These are phyloP conservation scores for Parochlus steinenii DNA, from an alignment of 2,888 invertebrate genomes.

Conservation along the genomic window DNA sequence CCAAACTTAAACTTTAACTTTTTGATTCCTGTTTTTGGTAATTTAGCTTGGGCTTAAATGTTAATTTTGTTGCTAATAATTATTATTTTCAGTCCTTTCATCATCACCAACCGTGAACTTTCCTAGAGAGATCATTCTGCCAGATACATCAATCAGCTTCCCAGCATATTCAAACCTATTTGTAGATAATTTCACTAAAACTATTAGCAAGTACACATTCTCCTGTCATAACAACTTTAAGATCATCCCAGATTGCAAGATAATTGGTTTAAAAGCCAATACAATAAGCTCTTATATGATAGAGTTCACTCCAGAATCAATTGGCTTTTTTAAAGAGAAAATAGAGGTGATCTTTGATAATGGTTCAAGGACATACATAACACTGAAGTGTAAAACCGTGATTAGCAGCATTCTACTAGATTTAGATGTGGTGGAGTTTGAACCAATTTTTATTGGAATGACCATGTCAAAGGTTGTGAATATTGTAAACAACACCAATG, in stretches of 20 bases:
- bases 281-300: slow-evolving; percentile 1
- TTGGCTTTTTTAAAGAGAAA: slow-evolving; percentile 6
- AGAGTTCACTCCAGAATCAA: slow-evolving; percentile 5
- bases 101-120: slow-evolving; percentile 6
- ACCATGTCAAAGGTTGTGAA: slow-evolving; percentile 4
- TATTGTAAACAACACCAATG: slow-evolving; percentile 6
- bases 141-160: neutral
- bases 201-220: slow-evolving; percentile 6
- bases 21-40: slow-evolving; percentile 8
- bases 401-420: slow-evolving; percentile 7
- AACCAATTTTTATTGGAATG: slow-evolving; percentile 10
- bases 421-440: slow-evolving; percentile 4
- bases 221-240: slow-evolving; percentile 6
- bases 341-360: slow-evolving; percentile 4
- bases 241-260: slow-evolving; percentile 9
- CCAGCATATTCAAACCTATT: slow-evolving; percentile 11
- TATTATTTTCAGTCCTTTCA: slow-evolving; percentile 6
- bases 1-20: slow-evolving; percentile 1
- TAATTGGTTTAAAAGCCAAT: slow-evolving; percentile 1
- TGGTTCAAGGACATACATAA: slow-evolving; percentile 3
- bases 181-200: slow-evolving; percentile 6
- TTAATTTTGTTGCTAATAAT: too few relatives aligned
- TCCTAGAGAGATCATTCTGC: slow-evolving; percentile 6
- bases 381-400: slow-evolving; percentile 6
- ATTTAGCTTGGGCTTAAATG: too few relatives aligned